Evolutionary conservation across 2,797 vertebrate species (phyloP).

Genomic region (Botia almorhae): DNA sequence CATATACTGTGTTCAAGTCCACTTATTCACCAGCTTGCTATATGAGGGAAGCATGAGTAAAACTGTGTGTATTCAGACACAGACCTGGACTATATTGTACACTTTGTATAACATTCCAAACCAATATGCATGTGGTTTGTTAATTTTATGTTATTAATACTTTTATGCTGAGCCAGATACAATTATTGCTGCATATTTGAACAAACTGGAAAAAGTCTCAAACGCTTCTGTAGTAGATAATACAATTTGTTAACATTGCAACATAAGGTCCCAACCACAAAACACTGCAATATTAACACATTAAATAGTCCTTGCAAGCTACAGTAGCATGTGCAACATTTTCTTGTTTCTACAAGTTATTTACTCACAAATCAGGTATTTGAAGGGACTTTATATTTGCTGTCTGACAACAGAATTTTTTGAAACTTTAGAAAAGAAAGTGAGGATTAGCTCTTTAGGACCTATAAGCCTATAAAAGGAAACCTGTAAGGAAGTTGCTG

Average conservation of each 20-base stretch:
- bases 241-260: not conserved
- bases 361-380: not conserved
- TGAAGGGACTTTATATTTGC: not conserved
- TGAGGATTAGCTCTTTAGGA: not conserved
- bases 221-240: not conserved
- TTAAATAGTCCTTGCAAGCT: not conserved
- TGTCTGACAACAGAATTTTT: not conserved
- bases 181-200: not conserved
- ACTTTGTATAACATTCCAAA: not conserved
- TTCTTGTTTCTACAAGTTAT: not conserved
- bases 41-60: not conserved
- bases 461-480: too few relatives aligned
- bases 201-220: not conserved
- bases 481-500: not conserved
- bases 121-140: not conserved
- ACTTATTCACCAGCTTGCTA: not conserved
- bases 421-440: not conserved
- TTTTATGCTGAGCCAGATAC: not conserved
- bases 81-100: too few relatives aligned
- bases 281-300: not conserved
- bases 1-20: not conserved
- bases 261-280: not conserved
- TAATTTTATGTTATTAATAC: not conserved
- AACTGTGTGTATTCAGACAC: not conserved
- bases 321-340: not conserved